These are phyloP conservation scores for Lophura nycthemera DNA, from an alignment of 2,113 vertebrate species.

Conservation along the genomic window DNA sequence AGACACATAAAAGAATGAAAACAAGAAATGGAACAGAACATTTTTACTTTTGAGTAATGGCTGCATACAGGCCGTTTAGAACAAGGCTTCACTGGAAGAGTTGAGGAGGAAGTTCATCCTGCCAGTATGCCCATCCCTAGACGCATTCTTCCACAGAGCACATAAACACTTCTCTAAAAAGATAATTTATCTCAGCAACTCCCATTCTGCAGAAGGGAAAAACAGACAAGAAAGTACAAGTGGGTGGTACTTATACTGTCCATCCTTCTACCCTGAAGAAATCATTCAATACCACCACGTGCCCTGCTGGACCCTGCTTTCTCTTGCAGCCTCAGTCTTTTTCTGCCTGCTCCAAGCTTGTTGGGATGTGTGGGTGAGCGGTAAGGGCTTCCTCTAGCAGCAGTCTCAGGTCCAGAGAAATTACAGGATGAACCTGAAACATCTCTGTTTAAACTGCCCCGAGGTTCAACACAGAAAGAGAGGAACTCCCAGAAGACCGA, in stretches of 20 bases:
- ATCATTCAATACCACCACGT: background rate
- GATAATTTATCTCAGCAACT: conserved; percentile 48
- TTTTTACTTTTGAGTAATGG: conserved; percentile 62
- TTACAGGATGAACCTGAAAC: background rate
- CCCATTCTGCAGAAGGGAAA: background rate
- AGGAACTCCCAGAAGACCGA: background rate
- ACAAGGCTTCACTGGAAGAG: conserved; percentile 11
- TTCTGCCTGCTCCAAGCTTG: background rate
- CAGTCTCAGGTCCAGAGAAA: background rate
- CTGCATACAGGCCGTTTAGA: conserved; percentile 27
- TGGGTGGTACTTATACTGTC: background rate
- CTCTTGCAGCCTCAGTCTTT: background rate
- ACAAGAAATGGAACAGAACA: conserved; percentile 63
- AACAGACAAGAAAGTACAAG: background rate
- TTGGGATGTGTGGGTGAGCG: background rate
- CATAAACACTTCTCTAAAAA: background rate
- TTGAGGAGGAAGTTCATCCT: conserved; percentile 25
- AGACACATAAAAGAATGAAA: conserved; percentile 59
- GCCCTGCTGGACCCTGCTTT: background rate
- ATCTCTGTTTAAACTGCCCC: background rate
- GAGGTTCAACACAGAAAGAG: background rate
- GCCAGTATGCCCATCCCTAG: conserved; percentile 59
- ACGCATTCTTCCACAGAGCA: conserved; percentile 43
- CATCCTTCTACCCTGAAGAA: background rate
- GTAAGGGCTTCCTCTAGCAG: background rate